phyloP scores from a whole-genome alignment of 2,113 vertebrate species.

The Daboia siamensis region DNA sequence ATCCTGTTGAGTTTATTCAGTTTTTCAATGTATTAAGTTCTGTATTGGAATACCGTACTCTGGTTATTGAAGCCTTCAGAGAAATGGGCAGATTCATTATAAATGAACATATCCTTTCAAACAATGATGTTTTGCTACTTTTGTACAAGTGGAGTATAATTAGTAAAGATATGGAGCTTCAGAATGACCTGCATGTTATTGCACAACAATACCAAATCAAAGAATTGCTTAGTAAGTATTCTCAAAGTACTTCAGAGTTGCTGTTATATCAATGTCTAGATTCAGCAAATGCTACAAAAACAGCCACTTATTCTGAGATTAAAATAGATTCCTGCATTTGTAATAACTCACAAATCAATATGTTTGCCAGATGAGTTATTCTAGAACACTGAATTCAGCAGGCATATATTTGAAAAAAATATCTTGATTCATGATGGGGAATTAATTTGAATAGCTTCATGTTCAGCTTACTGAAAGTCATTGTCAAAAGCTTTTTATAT shows the following conservation, averaged over 20 bases:
- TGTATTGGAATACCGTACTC: constrained; percentile 74
- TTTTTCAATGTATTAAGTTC: constrained; percentile 76
- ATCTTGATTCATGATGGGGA: not conserved
- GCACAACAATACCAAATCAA: constrained; percentile 70
- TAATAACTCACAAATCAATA: not conserved
- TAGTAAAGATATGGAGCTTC: constrained; percentile 62
- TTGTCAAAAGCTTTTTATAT: not conserved
- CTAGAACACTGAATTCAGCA: not conserved
- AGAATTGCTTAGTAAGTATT: constrained; percentile 79
- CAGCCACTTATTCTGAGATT: not conserved
- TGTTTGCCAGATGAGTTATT: no score
- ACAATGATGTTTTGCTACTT: constrained; percentile 72
- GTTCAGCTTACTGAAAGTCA: not conserved
- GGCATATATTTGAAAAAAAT: not conserved
- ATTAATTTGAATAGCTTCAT: not conserved
- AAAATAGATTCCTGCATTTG: not conserved
- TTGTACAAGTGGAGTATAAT: constrained; percentile 82
- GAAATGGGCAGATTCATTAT: constrained; percentile 66
- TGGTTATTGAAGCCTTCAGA: constrained; percentile 60
- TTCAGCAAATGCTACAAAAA: not conserved
- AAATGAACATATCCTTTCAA: constrained; percentile 70
- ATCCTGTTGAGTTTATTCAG: constrained; percentile 61
- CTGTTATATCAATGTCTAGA: not conserved
- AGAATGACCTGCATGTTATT: constrained; percentile 69
- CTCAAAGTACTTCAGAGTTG: not conserved